These are phyloP conservation scores for Papilio polytes DNA, from an alignment of 1,140 invertebrate species.

Conservation along the genomic window DNA sequence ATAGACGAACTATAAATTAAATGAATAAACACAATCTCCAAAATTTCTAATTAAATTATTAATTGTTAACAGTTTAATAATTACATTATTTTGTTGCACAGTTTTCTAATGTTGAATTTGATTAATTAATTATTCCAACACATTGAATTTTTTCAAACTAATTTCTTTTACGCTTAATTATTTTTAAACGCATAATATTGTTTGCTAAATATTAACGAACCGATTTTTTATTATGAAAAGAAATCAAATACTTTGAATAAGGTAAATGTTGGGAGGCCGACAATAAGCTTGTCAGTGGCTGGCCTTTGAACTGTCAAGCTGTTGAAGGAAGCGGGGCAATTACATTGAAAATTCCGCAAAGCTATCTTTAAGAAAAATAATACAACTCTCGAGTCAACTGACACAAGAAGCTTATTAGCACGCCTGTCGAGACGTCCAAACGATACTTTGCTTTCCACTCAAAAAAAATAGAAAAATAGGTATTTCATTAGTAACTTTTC, in stretches of 20 bases:
- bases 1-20: slow-evolving; percentile 39
- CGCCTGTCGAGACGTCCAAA: slow-evolving; percentile 58
- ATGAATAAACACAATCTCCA: slow-evolving; percentile 35
- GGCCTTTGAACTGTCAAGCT: slow-evolving; percentile 79
- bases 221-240: slow-evolving; percentile 63
- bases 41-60: background rate
- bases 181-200: slow-evolving; percentile 45
- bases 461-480: background rate
- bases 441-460: slow-evolving; percentile 41
- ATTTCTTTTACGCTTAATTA: background rate
- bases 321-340: slow-evolving; percentile 81
- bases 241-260: slow-evolving; percentile 65
- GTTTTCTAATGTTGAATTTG: background rate
- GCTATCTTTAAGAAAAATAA: slow-evolving; percentile 80
- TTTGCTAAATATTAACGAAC: slow-evolving; percentile 55
- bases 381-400: slow-evolving; percentile 68
- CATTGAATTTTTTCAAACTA: background rate
- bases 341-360: slow-evolving; percentile 80
- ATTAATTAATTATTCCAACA: background rate
- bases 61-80: background rate
- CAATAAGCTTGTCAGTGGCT: slow-evolving; percentile 77
- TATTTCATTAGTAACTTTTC: background rate
- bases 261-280: slow-evolving; percentile 77
- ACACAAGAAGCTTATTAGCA: slow-evolving; percentile 79
- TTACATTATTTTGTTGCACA: background rate